phyloP scores from a whole-genome alignment of 2,797 vertebrate species.

The Tapera naevia region DNA sequence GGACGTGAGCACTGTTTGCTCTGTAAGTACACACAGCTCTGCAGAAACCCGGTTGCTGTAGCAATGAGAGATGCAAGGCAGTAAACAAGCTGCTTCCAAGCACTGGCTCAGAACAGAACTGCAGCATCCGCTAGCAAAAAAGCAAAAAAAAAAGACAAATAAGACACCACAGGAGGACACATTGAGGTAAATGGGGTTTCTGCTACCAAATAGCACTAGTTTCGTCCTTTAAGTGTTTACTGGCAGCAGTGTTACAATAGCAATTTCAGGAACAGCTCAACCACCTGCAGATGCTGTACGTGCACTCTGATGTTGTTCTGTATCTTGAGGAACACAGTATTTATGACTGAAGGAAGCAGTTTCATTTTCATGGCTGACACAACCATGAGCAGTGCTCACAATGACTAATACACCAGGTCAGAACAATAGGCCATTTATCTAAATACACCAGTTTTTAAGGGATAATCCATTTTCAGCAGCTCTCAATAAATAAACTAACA shows the following conservation, averaged over 20 bases:
- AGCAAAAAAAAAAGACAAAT: not conserved
- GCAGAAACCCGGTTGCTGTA: conserved; percentile 50
- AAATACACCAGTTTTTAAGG: not conserved
- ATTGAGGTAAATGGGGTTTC: conserved; percentile 8
- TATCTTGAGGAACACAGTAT: not conserved
- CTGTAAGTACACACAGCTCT: not conserved
- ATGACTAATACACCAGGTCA: not conserved
- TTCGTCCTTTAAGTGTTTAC: not conserved
- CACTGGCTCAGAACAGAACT: conserved; percentile 15
- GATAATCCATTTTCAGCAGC: not conserved
- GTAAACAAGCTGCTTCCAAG: conserved; percentile 47
- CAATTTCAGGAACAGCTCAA: not conserved
- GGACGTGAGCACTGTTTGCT: not conserved
- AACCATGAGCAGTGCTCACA: not conserved
- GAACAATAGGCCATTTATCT: conserved; percentile 12
- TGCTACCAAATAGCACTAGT: not conserved
- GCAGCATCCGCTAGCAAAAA: conserved; percentile 11
- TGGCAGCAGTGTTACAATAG: not conserved
- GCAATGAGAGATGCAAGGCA: conserved; percentile 58
- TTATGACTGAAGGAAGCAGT: not conserved
- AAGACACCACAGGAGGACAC: not conserved
- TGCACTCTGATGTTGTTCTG: not conserved
- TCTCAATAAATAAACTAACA: not conserved
- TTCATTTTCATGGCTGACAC: not conserved
- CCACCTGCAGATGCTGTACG: not conserved